Evolutionary conservation across 2,888 invertebrate species (phyloP).

Genomic region (Noctua comes): DNA sequence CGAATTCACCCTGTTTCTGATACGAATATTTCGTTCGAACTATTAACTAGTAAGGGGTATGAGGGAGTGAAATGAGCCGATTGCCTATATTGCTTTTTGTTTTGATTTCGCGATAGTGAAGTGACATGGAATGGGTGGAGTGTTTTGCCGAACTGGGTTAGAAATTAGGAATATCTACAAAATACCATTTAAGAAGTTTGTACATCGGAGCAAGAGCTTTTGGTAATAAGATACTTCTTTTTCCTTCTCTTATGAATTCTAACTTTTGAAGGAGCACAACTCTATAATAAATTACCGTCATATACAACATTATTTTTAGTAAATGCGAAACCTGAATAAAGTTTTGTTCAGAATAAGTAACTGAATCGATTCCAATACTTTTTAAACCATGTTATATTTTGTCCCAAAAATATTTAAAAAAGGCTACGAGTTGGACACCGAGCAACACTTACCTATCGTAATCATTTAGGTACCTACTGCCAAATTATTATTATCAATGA

Average conservation of each 20-base stretch:
- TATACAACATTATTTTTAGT: no score
- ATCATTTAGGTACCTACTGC: no score
- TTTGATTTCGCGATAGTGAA: constrained; percentile 42
- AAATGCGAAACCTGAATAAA: no score
- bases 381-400: no score
- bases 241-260: neutral
- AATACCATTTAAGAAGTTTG: constrained; percentile 1
- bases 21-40: constrained; percentile 61
- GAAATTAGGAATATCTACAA: constrained; percentile 8
- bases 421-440: no score
- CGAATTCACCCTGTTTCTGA: constrained; percentile 46
- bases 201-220: neutral
- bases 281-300: no score
- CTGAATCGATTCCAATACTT: no score
- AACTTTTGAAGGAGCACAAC: no score
- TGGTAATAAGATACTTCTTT: neutral
- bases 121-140: constrained; percentile 25
- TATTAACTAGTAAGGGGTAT: constrained; percentile 59
- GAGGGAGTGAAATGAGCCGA: constrained; percentile 49
- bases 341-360: no score
- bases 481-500: no score
- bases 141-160: constrained; percentile 2
- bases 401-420: no score
- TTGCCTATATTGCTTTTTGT: constrained; percentile 48
- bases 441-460: no score